Base-by-base conservation (phyloP, 1,140 invertebrate genomes). In the Argopecten irradians region DNA sequence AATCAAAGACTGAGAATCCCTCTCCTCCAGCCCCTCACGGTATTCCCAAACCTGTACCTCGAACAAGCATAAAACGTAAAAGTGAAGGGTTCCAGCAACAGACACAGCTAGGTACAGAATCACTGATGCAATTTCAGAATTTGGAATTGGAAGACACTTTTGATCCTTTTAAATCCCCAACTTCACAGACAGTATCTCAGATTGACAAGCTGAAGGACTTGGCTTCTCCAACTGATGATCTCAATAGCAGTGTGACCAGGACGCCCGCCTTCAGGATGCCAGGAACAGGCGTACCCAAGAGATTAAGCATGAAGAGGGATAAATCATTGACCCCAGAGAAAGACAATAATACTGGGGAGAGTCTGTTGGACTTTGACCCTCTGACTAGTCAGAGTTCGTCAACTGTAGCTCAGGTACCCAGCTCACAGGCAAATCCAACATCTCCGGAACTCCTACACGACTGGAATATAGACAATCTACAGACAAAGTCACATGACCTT, bases 81-180 rank as follows among this genome's bases (percentile, higher is more conserved):
- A 39, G n/a, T 34, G 41, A 83, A 83, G 86, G 33, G 28, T 34
- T 34, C 14, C 34, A 83, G 32, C 39, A 84, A 83, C 83, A 71
- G 1, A 82, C 28, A 83, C 71, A 55, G 82, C 16, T 34, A 28
- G 36, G 22, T 28, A 33, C 11, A 0, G 34, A 39, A 5, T 82
- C 89, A n/a, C 43, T 90, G 33, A 90, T 90, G 36, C 33, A 86
- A 33, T 84, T 90, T 39, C 87, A 90, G 14, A 88, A 87, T n/a
- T 33, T 87, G 28, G 89, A 90, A 82, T 35, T 85, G 82, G 87
- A 86, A 34, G 88, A 89, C 19, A 46, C 9, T n/a, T 90, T 90
- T 86, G 89, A 90, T 82, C 89, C 89, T 16, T 90, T 90, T 36
- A 46, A 83, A 71, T 86, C 84, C 16, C 32, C 19, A 34, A 84